Evolutionary conservation across 2,888 invertebrate species (phyloP), one percentile per base, ranked within the genome.

Genomic region (Aleiodes alternator): DNA sequence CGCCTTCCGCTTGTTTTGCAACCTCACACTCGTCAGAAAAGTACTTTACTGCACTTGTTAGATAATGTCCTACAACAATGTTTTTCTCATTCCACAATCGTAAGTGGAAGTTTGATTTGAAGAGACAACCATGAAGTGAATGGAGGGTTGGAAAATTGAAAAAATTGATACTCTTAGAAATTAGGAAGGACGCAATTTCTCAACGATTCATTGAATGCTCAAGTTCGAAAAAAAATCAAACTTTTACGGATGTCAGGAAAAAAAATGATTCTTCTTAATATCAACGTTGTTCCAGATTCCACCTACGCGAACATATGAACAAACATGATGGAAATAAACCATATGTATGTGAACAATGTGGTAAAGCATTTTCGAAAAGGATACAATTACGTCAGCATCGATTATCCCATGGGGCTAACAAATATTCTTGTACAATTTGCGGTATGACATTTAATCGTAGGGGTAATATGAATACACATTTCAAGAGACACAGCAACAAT

Each of bases 261-360:
- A 57, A 23, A 59, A 50, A 55, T 66, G 50, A 57, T 69, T 12
- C 51, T 53, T 16, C 51, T 68, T 68, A 12, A 43, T 43, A 43
- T 43, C 7, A 7, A 8, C 8, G 7, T 43, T 8, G 43, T 59
- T 86, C 86, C 68, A 87, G 90, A 76, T 90, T 90, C 81, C 90
- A 91, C 79, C 86, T 91, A 31, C 88, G 90, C 53, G 90, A 90
- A 68, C 91, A 92, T 79, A 87, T 90, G 86, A 89, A 90, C 73
- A 87, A 89, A 9, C 91, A 91, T 78, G 87, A 86, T 59, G 87
- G 82, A 4, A 83, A 83, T 51, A 84, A 82, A 61, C 88, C 89
- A 0, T 90, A 88, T 75, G 76, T 83, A 1, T 91, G 91, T 75
- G 87, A 89, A 4, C 84, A 88, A 51, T 91, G 91, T 79, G 86